Conservation (phyloP, 2,797 vertebrate species). For the Chelonia mydas region DNA sequence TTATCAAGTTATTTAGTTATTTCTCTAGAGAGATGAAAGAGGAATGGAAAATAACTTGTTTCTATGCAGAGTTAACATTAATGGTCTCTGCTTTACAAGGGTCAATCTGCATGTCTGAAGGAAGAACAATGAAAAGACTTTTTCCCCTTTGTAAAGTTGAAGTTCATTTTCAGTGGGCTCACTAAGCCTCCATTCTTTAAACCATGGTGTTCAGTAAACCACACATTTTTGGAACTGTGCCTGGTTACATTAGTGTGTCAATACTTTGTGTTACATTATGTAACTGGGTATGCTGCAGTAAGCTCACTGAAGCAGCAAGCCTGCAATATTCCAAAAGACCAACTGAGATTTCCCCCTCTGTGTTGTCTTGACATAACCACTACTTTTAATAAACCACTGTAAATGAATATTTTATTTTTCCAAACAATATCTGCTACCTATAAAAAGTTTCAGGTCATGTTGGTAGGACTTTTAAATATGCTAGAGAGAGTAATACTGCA, state of each 20-base stretch:
- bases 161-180: constrained; percentile 7
- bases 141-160: constrained; percentile 26
- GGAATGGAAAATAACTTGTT: constrained; percentile 2
- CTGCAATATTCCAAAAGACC: constrained; percentile 48
- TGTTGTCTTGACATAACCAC: constrained; percentile 40
- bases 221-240: neutral
- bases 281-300: constrained; percentile 38
- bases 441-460: constrained; percentile 13
- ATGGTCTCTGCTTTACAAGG: constrained; percentile 17
- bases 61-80: neutral
- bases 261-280: constrained; percentile 37
- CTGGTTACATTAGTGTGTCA: constrained; percentile 19
- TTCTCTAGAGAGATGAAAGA: neutral
- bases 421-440: constrained; percentile 15
- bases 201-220: neutral
- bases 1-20: constrained; percentile 30
- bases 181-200: neutral
- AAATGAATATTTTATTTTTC: constrained; percentile 35
- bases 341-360: constrained; percentile 41
- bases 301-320: constrained; percentile 47
- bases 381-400: constrained; percentile 62
- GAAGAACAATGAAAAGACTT: constrained; percentile 32
- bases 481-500: neutral
- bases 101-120: constrained; percentile 13
- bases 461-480: neutral